Conservation (phyloP, 2,113 vertebrate species). For the Elachura formosa region DNA sequence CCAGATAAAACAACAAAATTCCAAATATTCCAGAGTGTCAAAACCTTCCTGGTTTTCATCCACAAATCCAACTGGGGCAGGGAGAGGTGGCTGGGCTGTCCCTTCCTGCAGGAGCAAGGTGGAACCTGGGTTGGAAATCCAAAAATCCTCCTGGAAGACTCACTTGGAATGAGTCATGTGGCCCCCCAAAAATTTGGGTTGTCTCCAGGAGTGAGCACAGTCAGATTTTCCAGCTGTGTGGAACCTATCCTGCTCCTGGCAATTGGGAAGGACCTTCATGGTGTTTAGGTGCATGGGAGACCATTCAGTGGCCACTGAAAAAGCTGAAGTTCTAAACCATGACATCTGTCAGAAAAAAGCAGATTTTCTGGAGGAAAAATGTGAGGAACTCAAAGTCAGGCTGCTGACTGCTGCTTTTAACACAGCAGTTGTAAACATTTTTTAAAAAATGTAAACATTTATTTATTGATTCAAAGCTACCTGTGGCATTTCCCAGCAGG, state of each 20-base stretch:
- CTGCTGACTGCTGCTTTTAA: not conserved
- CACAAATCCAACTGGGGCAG: fast-evolving
- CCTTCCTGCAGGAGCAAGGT: too few relatives aligned
- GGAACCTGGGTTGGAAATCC: not conserved
- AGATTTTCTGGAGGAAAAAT: not conserved
- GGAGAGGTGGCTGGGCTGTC: not conserved
- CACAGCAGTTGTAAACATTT: too few relatives aligned
- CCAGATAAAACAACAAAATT: too few relatives aligned
- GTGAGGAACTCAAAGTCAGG: not conserved
- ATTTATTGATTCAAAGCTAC: not conserved
- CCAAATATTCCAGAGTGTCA: not conserved
- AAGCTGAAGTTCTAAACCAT: not conserved
- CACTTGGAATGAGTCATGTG: not conserved
- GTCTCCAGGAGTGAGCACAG: not conserved
- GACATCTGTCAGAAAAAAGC: not conserved
- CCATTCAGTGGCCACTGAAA: too few relatives aligned
- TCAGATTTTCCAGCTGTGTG: too few relatives aligned
- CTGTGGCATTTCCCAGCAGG: not conserved
- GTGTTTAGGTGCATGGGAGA: not conserved
- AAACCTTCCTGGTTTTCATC: not conserved
- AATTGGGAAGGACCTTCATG: not conserved
- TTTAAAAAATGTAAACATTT: too few relatives aligned
- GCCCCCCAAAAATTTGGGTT: fast-evolving
- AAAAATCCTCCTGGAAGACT: not conserved
- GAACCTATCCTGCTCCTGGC: not conserved